A percentile compares a stretch with the other conserved stretches of the same genome.
Conservation (phyloP, 2,113 vertebrate genomes). For the Sardina pilchardus region DNA sequence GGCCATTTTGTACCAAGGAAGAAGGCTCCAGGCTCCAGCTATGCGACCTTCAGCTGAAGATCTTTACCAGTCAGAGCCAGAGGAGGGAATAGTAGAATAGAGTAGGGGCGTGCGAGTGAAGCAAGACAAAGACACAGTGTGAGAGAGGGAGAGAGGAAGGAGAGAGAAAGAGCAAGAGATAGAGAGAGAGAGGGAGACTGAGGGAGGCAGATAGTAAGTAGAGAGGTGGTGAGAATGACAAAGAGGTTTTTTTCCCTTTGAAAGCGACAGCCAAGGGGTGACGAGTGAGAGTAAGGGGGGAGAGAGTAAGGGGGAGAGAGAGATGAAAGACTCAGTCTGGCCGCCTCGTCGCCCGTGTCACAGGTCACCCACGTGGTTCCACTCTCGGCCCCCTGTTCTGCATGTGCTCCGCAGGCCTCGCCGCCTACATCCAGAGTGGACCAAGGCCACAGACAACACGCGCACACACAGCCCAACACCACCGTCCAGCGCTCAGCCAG, state of each 20-base stretch:
- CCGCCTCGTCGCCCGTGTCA: neutral
- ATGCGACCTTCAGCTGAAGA: neutral
- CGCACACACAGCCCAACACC: too few species aligned
- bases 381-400: neutral
- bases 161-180: neutral
- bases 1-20: neutral
- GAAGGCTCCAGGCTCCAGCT: neutral
- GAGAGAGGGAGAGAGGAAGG: neutral
- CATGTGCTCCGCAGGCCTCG: neutral
- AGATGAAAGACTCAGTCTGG: neutral
- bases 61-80: neutral
- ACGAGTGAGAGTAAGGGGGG: neutral
- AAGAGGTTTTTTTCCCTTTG: neutral
- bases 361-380: neutral
- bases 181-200: neutral
- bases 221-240: neutral
- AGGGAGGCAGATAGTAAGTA: too few species aligned
- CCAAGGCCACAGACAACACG: neutral
- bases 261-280: too few species aligned
- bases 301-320: neutral
- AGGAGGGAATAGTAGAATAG: neutral
- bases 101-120: neutral
- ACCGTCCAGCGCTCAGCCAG: too few species aligned
- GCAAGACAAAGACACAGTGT: neutral
- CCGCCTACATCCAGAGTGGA: neutral